Percentiles rank a stretch among this genome's conserved stretches.
phyloP scores from a whole-genome alignment of 1,140 invertebrate genomes.

The Nasonia longicornis region DNA sequence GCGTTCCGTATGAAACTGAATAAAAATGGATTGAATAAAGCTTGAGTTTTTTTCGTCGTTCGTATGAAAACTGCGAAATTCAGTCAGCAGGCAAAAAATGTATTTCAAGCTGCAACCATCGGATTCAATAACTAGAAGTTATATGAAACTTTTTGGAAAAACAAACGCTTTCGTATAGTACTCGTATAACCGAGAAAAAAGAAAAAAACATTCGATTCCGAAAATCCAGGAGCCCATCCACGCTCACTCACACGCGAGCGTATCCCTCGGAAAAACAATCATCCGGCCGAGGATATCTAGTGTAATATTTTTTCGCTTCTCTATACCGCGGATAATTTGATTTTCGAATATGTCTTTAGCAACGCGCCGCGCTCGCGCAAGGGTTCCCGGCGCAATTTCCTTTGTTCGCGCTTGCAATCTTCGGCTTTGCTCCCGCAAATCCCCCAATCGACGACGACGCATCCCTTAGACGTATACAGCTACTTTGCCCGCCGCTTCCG shows the following conservation, averaged over 20 bases:
- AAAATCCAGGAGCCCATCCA: not conserved
- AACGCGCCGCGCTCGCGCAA: not conserved
- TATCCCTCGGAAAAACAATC: constrained; percentile 4
- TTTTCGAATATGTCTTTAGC: constrained; percentile 2
- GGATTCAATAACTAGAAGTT: too few relatives aligned
- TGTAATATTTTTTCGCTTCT: constrained; percentile 2
- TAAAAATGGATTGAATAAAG: too few relatives aligned
- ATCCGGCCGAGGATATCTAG: not conserved
- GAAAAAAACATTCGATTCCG: not conserved
- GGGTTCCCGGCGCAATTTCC: constrained; percentile 36
- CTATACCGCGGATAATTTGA: constrained; percentile 29
- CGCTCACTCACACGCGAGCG: not conserved
- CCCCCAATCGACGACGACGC: constrained; percentile 31
- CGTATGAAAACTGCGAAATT: too few relatives aligned
- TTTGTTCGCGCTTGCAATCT: constrained; percentile 38
- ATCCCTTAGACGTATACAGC: not conserved
- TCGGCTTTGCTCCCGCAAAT: constrained; percentile 38
- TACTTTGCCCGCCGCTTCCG: not conserved
- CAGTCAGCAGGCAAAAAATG: too few relatives aligned
- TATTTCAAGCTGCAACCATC: too few relatives aligned
- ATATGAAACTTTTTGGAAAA: too few relatives aligned
- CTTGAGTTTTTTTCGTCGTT: too few relatives aligned
- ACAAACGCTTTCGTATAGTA: too few relatives aligned
- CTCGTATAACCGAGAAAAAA: too few relatives aligned
- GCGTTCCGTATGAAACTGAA: too few relatives aligned